These are phyloP conservation scores for Trochalopteron elliotii DNA, from an alignment of 2,113 vertebrate genomes.

Conservation along the genomic window DNA sequence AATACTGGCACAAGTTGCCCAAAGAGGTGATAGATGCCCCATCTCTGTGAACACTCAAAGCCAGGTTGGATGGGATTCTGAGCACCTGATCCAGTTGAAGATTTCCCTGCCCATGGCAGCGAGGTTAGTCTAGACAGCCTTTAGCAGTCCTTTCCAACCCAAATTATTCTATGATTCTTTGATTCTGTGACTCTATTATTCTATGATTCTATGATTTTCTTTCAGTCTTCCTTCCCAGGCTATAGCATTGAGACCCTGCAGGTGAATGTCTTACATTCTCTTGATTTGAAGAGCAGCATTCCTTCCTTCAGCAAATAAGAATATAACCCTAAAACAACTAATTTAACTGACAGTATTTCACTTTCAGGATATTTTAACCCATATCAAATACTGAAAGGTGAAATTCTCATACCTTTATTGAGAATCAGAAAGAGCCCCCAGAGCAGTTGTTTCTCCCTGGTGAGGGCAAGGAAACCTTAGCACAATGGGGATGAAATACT, in stretches of 20 bases:
- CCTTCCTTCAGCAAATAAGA: neutral
- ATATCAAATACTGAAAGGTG: neutral
- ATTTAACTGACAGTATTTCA: neutral
- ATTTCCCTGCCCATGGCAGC: neutral
- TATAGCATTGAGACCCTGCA: neutral
- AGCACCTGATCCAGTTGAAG: neutral
- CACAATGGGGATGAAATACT: accelerated
- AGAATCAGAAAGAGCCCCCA: neutral
- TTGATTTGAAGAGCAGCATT: neutral
- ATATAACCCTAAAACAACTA: neutral
- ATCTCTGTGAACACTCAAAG: neutral
- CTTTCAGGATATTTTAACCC: neutral
- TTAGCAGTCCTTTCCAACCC: neutral
- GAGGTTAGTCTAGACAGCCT: neutral
- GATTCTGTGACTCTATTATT: neutral
- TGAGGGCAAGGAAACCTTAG: neutral
- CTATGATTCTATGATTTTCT: neutral
- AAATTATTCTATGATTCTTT: neutral
- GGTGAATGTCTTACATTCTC: neutral
- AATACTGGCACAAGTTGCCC: neutral
- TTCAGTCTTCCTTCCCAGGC: neutral
- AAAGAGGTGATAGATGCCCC: neutral
- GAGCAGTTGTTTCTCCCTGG: neutral
- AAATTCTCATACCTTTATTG: neutral
- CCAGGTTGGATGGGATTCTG: neutral